These are phyloP conservation scores for Palaemon carinicauda DNA, from an alignment of 1,140 invertebrate genomes.

Conservation along the genomic window DNA sequence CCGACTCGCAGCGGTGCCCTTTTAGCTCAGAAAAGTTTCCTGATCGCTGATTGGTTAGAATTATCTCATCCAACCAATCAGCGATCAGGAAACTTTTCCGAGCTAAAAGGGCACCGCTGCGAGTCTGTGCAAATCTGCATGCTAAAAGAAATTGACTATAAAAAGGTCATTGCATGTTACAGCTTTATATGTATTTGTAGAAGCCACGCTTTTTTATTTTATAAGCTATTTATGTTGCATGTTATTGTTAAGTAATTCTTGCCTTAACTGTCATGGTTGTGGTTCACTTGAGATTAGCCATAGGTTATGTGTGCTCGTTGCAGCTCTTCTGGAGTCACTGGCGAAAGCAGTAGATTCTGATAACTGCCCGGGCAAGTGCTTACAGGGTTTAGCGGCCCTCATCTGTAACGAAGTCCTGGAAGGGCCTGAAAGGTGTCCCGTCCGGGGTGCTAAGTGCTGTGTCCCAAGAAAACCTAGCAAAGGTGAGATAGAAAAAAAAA, in stretches of 20 bases:
- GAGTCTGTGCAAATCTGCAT: too few relatives aligned
- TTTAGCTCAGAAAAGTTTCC: too few relatives aligned
- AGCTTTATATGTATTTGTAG: too few relatives aligned
- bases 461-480: neutral
- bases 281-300: neutral
- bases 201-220: too few relatives aligned
- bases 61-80: too few relatives aligned
- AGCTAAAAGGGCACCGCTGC: too few relatives aligned
- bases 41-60: too few relatives aligned
- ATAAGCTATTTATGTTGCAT: neutral
- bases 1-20: too few relatives aligned
- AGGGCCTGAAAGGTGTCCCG: slow-evolving; percentile 60
- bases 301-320: neutral
- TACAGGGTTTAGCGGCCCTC: slow-evolving; percentile 80
- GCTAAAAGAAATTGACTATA: too few relatives aligned
- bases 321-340: slow-evolving; percentile 48
- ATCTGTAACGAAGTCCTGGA: slow-evolving; percentile 85
- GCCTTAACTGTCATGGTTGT: neutral
- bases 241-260: neutral
- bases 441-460: slow-evolving; percentile 13
- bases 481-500: neutral
- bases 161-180: too few relatives aligned
- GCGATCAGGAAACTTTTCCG: too few relatives aligned
- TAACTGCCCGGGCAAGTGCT: slow-evolving; percentile 81
- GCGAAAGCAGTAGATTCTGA: slow-evolving; percentile 33